phyloP scores from a whole-genome alignment of 2,113 vertebrate species.

The Manacus vitellinus region DNA sequence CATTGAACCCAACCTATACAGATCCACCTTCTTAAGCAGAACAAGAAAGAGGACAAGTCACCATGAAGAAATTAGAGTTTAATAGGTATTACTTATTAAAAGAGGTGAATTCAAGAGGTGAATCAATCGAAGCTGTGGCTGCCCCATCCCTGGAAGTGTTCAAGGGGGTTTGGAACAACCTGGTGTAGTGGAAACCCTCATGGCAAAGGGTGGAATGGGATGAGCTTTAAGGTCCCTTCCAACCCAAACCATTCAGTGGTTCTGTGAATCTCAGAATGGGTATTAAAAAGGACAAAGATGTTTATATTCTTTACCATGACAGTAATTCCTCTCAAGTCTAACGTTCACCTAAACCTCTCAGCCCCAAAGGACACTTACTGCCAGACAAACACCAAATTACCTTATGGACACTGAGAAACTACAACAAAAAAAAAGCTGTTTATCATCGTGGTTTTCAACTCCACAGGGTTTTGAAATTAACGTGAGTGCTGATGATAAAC shows the following conservation, averaged over 20 bases:
- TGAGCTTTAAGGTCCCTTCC: neutral
- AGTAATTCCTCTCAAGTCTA: neutral
- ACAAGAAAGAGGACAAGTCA: neutral
- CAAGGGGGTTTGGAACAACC: neutral
- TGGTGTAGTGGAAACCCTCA: neutral
- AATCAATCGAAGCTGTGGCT: neutral
- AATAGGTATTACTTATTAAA: neutral
- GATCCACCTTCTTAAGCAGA: neutral
- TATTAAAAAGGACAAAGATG: fast-evolving
- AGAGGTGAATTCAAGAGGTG: neutral
- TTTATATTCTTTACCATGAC: neutral
- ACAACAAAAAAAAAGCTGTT: neutral
- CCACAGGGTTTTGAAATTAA: neutral
- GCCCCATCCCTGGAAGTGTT: neutral
- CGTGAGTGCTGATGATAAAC: fast-evolving
- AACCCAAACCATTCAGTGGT: neutral
- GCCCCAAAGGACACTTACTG: neutral
- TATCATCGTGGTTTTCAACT: fast-evolving
- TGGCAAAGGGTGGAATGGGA: neutral
- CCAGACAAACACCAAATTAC: fast-evolving
- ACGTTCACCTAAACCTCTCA: neutral
- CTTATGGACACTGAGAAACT: fast-evolving
- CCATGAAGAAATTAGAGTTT: neutral
- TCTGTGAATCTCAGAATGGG: neutral
- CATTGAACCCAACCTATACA: neutral